A percentile compares a stretch with the other conserved stretches of the same genome.
Evolutionary conservation across 1,140 invertebrate genomes (phyloP).

Genomic region (Phocides pigmalion): DNA sequence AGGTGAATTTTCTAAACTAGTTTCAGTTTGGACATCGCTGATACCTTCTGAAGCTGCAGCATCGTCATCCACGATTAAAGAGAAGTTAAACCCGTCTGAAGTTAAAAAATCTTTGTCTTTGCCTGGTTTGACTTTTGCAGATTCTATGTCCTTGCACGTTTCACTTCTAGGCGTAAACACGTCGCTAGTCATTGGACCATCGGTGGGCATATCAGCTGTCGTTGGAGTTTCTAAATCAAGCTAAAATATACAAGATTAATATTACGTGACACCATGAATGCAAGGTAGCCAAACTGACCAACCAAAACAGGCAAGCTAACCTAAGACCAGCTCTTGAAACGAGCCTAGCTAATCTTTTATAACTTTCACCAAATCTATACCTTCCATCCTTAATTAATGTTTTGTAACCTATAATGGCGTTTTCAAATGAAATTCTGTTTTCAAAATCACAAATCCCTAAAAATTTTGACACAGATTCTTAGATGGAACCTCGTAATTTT

Average conservation of each 20-base stretch:
- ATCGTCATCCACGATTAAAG: conserved; percentile 71
- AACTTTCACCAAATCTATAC: too few species aligned
- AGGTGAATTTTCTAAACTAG: conserved; percentile 53
- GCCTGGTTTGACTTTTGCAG: conserved; percentile 48
- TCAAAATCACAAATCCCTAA: too few species aligned
- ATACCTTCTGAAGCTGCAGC: conserved; percentile 47
- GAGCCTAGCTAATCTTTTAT: too few species aligned
- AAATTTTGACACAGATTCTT: too few species aligned
- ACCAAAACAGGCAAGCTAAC: too few species aligned
- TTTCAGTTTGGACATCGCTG: conserved; percentile 46
- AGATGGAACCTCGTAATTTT: too few species aligned
- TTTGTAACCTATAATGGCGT: too few species aligned
- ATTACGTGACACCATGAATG: too few species aligned
- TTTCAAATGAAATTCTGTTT: too few species aligned
- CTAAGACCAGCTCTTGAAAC: too few species aligned
- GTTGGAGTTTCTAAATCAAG: conserved; percentile 80
- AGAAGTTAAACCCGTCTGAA: conserved; percentile 75
- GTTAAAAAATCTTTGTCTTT: conserved; percentile 66
- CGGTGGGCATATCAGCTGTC: conserved; percentile 67
- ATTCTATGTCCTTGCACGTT: conserved; percentile 55
- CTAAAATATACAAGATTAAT: conserved; percentile 48
- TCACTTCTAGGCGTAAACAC: conserved; percentile 63
- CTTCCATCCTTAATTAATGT: too few species aligned
- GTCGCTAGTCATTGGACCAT: conserved; percentile 58
- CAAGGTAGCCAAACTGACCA: too few species aligned